Evolutionary conservation across 2,888 invertebrate genomes (phyloP).

Genomic region (Pharmacophagus antenor): DNA sequence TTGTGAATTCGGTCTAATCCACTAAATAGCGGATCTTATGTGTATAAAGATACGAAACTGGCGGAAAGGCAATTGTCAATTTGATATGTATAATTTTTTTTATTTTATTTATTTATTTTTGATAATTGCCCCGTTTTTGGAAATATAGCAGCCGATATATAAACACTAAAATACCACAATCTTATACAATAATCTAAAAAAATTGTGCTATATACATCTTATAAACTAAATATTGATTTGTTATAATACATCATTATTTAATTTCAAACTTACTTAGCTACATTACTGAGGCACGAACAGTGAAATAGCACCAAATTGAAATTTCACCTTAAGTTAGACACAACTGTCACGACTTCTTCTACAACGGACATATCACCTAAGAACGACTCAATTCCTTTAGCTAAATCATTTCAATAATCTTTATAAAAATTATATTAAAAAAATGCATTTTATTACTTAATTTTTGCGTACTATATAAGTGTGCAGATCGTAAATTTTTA

Average conservation of each 20-base stretch:
- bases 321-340: constrained; percentile 41
- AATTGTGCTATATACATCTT: constrained; percentile 20
- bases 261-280: constrained; percentile 44
- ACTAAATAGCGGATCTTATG: no score
- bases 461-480: no score
- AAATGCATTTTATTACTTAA: no score
- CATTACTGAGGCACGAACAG: constrained; percentile 72
- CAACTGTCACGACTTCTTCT: constrained; percentile 1
- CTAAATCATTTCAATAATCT: background rate
- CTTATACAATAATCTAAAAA: background rate
- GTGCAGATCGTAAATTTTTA: no score
- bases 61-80: background rate
- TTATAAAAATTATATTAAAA: background rate
- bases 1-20: no score
- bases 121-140: background rate
- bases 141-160: background rate
- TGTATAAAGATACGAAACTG: background rate
- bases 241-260: constrained; percentile 39
- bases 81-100: background rate
- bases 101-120: background rate
- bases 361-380: background rate
- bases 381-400: constrained; percentile 12
- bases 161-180: background rate
- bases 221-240: constrained; percentile 29
- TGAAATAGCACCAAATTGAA: constrained; percentile 68